phyloP scores from a whole-genome alignment of 2,113 vertebrate genomes.

The Caranx melampygus region DNA sequence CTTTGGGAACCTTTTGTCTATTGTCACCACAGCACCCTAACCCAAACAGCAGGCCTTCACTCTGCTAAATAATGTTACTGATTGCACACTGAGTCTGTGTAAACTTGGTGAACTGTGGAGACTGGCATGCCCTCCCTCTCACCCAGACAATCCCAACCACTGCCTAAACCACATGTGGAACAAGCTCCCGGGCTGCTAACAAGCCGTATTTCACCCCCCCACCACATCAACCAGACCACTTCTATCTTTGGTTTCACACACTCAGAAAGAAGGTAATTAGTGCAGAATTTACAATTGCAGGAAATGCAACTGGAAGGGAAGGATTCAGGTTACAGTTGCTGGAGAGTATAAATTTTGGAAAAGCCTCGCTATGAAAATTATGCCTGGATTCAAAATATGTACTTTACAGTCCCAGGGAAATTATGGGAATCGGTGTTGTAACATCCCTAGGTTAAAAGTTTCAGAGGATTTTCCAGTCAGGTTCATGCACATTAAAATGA shows the following conservation, averaged over 20 bases:
- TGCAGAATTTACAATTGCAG: conserved; percentile 53
- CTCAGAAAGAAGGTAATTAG: conserved; percentile 60
- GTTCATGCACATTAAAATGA: conserved; percentile 40
- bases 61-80: conserved; percentile 61
- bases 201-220: conserved; percentile 68
- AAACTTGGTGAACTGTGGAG: conserved; percentile 69
- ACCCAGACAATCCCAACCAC: conserved; percentile 72
- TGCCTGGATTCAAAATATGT: not conserved
- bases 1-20: conserved; percentile 4
- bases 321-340: not conserved
- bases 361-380: not conserved
- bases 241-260: conserved; percentile 81
- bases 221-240: conserved; percentile 70
- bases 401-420: not conserved
- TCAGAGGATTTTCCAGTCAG: conserved; percentile 19
- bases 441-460: conserved; percentile 13
- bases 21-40: conserved; percentile 30
- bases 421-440: not conserved
- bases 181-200: conserved; percentile 72
- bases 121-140: conserved; percentile 73
- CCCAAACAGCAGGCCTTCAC: conserved; percentile 58
- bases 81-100: conserved; percentile 63
- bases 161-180: conserved; percentile 73
- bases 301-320: conserved; percentile 24
- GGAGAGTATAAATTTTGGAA: not conserved